Evolutionary conservation across 2,797 vertebrate genomes (phyloP).

Genomic region (Odontamblyopus rebecca): DNA sequence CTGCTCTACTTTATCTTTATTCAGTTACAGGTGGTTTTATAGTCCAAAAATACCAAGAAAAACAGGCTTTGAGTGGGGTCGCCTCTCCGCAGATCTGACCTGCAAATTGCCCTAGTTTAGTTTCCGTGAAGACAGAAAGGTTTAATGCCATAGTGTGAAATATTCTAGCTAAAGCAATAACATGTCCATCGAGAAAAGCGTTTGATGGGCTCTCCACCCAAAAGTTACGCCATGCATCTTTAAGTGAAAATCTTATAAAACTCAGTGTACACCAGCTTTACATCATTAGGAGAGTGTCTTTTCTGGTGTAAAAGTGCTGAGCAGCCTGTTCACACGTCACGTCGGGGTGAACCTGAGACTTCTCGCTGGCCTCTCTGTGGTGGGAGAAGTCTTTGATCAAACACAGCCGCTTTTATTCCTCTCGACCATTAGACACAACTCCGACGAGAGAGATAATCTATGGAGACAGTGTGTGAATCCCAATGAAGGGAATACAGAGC

Average conservation of each 20-base stretch:
- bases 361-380: conserved; percentile 21
- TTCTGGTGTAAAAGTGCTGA: not conserved
- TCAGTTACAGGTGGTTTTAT: too few relatives aligned
- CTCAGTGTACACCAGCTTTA: too few relatives aligned
- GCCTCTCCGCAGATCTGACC: too few relatives aligned
- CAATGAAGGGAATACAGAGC: conserved; percentile 16
- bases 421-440: conserved; percentile 26
- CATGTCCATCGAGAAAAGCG: not conserved
- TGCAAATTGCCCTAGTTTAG: too few relatives aligned
- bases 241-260: too few relatives aligned
- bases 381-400: conserved; percentile 50
- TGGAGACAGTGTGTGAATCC: conserved; percentile 21
- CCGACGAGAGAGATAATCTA: conserved; percentile 6
- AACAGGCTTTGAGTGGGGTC: too few relatives aligned
- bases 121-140: too few relatives aligned
- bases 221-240: too few relatives aligned
- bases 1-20: too few relatives aligned
- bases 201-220: not conserved
- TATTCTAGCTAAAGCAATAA: too few relatives aligned
- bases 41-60: too few relatives aligned
- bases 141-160: too few relatives aligned
- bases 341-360: conserved; percentile 26
- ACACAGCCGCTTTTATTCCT: conserved; percentile 34
- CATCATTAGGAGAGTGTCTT: not conserved
- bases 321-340: not conserved